A percentile compares a stretch with the other conserved stretches of the same genome.
These are phyloP conservation scores for Zaprionus ornatus DNA, from an alignment of 1,140 invertebrate genomes.

Conservation along the genomic window DNA sequence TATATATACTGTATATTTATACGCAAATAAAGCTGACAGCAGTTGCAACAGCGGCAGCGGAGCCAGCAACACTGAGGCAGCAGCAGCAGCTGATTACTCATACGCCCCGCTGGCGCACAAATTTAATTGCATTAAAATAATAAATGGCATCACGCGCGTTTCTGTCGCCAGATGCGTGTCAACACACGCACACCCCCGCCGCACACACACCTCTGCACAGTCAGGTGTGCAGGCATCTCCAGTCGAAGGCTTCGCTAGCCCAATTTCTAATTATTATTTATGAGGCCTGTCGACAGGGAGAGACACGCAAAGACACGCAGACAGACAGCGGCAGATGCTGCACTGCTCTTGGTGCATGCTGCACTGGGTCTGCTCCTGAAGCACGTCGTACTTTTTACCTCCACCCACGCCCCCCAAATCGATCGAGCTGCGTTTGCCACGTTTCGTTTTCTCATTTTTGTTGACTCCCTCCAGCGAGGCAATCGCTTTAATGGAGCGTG, in stretches of 20 bases:
- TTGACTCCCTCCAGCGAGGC: not conserved
- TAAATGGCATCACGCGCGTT: conserved; percentile 51
- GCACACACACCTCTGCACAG: not conserved
- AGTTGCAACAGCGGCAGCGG: conserved; percentile 9
- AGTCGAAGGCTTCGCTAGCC: conserved; percentile 50
- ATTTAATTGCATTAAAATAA: conserved; percentile 73
- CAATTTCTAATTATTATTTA: conserved; percentile 62
- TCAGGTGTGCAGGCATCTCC: conserved; percentile 36
- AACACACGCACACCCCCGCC: conserved; percentile 9
- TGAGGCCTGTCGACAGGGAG: conserved; percentile 45
- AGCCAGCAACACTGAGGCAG: conserved; percentile 16
- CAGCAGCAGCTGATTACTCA: conserved; percentile 65
- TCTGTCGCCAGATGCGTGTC: conserved; percentile 28
- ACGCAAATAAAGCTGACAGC: conserved; percentile 30
- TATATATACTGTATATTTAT: conserved; percentile 39
- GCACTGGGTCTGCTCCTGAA: not conserved
- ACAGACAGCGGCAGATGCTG: not conserved
- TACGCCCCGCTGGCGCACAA: conserved; percentile 64
- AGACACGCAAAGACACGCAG: not conserved
- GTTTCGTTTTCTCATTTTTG: not conserved
- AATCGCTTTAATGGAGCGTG: not conserved
- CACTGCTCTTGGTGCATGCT: not conserved
- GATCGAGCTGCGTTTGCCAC: not conserved
- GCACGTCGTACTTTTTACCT: not conserved
- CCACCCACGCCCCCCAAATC: not conserved